Base-by-base conservation (phyloP, 2,888 invertebrate genomes). In the Latrodectus hesperus region DNA sequence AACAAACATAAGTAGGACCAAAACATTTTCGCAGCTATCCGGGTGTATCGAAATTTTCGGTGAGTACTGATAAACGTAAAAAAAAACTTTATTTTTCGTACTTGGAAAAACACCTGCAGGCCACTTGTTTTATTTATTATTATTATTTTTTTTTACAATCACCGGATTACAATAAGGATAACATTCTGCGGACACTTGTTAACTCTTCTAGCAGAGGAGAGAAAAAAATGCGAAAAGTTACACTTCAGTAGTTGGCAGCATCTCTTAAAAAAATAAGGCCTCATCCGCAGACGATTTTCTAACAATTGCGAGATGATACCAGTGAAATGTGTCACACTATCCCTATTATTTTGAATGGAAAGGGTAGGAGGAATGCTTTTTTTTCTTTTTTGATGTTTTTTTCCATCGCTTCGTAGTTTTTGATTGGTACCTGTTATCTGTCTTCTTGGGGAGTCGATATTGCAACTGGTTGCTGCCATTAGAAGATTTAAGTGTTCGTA, bases 221-320 rank as follows among this genome's bases (percentile, higher is more conserved):
- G 60, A 16, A 16, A 12, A 60, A 60, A 60, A 60, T 60, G 38
- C 6, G n/a, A 68, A 72, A 72, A 75, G 86, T 81, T 72, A 81
- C 81, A 87, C 81, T 82, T 80, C 81, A 87, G 86, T 87, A 82
- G 86, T 81, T 73, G 76, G 86, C 77, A 77, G 73, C 86, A 87
- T 76, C 22, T 72, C 17, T n/a, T 38, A 26, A 49, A 9, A n/a
- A 49, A 81, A 76, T 60, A 77, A 83, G 73, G 64, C 16, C 71
- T 51, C 74, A 85, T 80, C 80, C 70, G 72, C 81, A 12, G 70
- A 77, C 68, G 72, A 87, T 87, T 81, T 81, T 70, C 80, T 76
- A 53, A 64, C 79, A 86, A 86, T 77, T 78, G 67, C 49, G 49
- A 65, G 65, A 38, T 86, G 75, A 86, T 86, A 80, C 65, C 53